phyloP scores from a whole-genome alignment of 2,888 invertebrate species.

The Campoplex capitator region DNA sequence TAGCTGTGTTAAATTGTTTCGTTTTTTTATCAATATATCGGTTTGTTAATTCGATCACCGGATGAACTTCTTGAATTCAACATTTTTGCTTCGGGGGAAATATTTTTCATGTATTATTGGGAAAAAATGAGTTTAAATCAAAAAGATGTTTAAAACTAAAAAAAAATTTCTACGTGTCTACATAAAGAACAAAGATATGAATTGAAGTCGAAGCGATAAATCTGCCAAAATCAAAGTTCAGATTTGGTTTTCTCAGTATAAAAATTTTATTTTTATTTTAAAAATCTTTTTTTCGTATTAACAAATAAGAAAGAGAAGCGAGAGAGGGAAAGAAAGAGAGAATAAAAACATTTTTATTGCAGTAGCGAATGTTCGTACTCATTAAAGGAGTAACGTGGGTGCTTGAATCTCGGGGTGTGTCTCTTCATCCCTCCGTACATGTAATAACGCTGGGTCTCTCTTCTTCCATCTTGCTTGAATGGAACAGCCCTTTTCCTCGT shows the following conservation, averaged over 20 bases:
- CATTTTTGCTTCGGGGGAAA: too few relatives aligned
- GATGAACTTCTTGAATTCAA: too few relatives aligned
- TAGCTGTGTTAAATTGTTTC: too few relatives aligned
- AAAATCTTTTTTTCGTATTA: background rate
- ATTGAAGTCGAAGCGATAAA: background rate
- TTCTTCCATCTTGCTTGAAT: conserved; percentile 53
- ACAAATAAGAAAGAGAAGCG: conserved; percentile 27
- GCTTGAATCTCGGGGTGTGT: conserved; percentile 56
- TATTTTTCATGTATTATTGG: too few relatives aligned
- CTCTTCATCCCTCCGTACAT: conserved; percentile 45
- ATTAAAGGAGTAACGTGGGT: conserved; percentile 63
- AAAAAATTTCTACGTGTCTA: too few relatives aligned
- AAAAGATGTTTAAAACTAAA: too few relatives aligned
- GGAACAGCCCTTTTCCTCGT: conserved; percentile 67
- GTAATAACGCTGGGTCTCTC: conserved; percentile 29
- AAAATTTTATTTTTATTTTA: background rate
- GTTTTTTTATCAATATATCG: too few relatives aligned
- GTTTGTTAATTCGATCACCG: too few relatives aligned
- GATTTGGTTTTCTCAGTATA: background rate
- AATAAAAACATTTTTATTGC: conserved; percentile 30
- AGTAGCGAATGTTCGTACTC: conserved; percentile 55
- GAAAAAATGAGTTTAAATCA: too few relatives aligned
- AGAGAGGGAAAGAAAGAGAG: background rate
- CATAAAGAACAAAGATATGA: too few relatives aligned
- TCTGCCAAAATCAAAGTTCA: background rate